These are phyloP conservation scores for Urophycis tenuis DNA, from an alignment of 2,797 vertebrate species.

Conservation along the genomic window DNA sequence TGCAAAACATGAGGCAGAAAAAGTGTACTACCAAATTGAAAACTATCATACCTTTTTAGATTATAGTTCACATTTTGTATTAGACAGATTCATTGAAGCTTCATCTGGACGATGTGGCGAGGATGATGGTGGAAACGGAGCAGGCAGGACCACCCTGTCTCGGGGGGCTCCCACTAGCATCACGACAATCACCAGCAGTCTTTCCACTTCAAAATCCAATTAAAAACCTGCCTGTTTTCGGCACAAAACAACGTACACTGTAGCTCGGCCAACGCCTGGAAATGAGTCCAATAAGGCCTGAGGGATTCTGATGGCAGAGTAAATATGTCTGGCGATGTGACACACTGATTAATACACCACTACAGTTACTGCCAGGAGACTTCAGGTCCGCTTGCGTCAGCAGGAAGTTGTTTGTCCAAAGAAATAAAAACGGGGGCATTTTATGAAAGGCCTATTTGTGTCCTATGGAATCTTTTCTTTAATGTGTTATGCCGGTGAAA, in stretches of 20 bases:
- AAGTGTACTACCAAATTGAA: not conserved
- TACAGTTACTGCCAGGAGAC: conserved; percentile 7
- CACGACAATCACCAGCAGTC: not conserved
- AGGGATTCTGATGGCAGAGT: not conserved
- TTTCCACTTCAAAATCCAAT: conserved; percentile 1
- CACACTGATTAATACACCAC: conserved; percentile 28
- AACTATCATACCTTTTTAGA: not conserved
- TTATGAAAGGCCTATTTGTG: not conserved
- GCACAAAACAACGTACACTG: not conserved
- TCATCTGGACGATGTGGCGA: too few species aligned
- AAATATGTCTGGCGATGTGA: conserved; percentile 1
- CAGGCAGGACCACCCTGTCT: not conserved
- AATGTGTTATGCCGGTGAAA: not conserved
- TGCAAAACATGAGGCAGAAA: conserved; percentile 20
- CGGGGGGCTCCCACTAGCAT: not conserved
- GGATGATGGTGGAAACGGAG: not conserved
- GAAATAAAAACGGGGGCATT: not conserved
- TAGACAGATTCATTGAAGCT: too few species aligned
- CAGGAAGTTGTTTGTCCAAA: not conserved
- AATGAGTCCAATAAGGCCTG: not conserved
- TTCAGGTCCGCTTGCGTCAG: not conserved
- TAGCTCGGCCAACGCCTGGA: not conserved
- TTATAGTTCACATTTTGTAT: not conserved
- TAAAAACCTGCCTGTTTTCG: conserved; percentile 16
- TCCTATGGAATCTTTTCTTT: not conserved